Evolutionary conservation across 2,113 vertebrate species (phyloP).

Genomic region (Vireo altiloquus): DNA sequence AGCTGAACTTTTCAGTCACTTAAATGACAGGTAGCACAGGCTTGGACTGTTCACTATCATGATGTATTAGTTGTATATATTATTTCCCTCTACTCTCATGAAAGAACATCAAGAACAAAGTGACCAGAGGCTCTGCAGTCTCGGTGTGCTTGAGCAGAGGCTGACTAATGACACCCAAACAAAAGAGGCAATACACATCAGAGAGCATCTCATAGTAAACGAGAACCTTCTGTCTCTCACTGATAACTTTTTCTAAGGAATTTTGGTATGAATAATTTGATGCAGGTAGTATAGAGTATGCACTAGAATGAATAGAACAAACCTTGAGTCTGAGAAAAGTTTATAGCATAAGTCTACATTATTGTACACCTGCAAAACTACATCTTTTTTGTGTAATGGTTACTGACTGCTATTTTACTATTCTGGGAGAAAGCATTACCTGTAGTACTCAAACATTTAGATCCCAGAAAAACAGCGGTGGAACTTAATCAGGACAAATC

Average conservation of each 20-base stretch:
- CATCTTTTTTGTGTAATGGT: neutral
- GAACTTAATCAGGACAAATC: neutral
- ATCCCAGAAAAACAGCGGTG: neutral
- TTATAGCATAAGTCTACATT: neutral
- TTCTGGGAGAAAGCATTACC: neutral
- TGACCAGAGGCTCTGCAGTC: neutral
- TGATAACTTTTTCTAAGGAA: neutral
- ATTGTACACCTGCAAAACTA: neutral
- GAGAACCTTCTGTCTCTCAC: neutral
- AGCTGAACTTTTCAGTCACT: neutral
- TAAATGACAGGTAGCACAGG: neutral
- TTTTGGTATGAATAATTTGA: neutral
- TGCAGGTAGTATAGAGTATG: neutral
- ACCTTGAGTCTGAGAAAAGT: neutral
- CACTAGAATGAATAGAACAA: neutral
- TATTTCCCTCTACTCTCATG: neutral
- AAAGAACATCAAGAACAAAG: neutral
- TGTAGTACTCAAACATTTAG: neutral
- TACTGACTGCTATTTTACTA: neutral
- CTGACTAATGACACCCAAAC: neutral
- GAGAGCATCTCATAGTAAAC: neutral
- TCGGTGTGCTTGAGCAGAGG: neutral
- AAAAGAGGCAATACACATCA: neutral
- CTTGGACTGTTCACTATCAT: neutral
- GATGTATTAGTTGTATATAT: fast-evolving